These are phyloP conservation scores for Scatophagus argus DNA, from an alignment of 2,113 vertebrate species.

Conservation along the genomic window DNA sequence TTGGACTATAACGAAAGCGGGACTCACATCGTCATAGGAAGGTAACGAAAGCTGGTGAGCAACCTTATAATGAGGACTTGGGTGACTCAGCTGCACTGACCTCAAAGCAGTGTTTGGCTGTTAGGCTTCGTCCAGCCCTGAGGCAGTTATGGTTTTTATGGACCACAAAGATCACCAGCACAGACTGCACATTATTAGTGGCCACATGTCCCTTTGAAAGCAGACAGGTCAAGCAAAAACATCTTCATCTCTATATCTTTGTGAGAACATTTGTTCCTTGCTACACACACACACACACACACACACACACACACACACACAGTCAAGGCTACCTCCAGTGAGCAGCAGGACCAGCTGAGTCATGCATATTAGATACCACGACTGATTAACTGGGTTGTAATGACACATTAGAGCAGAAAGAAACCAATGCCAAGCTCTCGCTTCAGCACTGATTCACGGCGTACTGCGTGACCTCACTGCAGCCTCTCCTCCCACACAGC, in stretches of 20 bases:
- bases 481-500: conserved; percentile 5
- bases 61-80: conserved; percentile 12
- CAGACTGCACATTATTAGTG: background rate
- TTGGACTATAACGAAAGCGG: background rate
- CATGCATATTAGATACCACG: background rate
- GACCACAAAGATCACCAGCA: conserved; percentile 3
- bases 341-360: conserved; percentile 24
- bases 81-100: conserved; percentile 32
- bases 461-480: background rate
- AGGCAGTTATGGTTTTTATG: conserved; percentile 3
- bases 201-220: conserved; percentile 2
- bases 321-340: conserved; percentile 11
- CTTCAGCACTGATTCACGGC: background rate
- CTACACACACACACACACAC: conserved; percentile 5
- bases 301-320: conserved; percentile 3
- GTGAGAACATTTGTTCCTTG: conserved; percentile 2
- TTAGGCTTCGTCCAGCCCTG: conserved; percentile 7
- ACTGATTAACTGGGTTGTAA: conserved; percentile 35
- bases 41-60: conserved; percentile 10
- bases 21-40: background rate
- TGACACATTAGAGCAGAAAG: conserved; percentile 14
- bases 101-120: conserved; percentile 26
- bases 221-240: conserved; percentile 4
- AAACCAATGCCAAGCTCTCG: background rate
- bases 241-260: background rate